Percentiles rank a stretch among this genome's conserved stretches.
phyloP scores from a whole-genome alignment of 2,797 vertebrate genomes.

The Notolabrus celidotus region DNA sequence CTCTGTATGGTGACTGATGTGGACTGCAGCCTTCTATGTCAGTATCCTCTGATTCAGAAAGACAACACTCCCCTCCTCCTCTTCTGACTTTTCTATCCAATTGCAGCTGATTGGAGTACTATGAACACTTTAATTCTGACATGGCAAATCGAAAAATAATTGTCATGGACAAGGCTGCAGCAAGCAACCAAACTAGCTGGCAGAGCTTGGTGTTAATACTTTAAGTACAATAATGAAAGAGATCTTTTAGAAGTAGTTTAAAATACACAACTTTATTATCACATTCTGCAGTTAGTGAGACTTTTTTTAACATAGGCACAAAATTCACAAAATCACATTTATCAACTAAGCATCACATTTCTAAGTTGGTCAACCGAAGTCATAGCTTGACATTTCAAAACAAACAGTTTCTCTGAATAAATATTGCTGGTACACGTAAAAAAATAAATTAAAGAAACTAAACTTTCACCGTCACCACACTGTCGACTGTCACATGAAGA shows the following conservation, averaged over 20 bases:
- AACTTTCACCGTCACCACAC: slow-evolving; percentile 23
- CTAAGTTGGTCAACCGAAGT: slow-evolving; percentile 1
- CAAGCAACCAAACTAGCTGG: too few species aligned
- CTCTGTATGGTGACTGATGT: too few species aligned
- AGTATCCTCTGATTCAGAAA: too few species aligned
- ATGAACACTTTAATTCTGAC: too few species aligned
- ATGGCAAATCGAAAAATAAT: too few species aligned
- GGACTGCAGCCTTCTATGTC: too few species aligned
- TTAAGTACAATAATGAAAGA: slow-evolving; percentile 7
- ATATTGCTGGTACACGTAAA: slow-evolving; percentile 53
- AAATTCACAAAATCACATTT: slow-evolving; percentile 32
- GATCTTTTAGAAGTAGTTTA: slow-evolving; percentile 10
- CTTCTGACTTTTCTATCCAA: too few species aligned
- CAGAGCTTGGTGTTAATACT: too few species aligned
- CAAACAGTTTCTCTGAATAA: slow-evolving; percentile 52
- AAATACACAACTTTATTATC: slow-evolving; percentile 48
- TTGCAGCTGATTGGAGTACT: too few species aligned
- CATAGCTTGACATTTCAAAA: slow-evolving; percentile 18
- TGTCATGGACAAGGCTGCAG: too few species aligned
- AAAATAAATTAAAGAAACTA: slow-evolving; percentile 45
- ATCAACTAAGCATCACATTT: slow-evolving; percentile 25
- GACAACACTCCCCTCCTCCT: too few species aligned
- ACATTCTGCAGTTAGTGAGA: slow-evolving; percentile 41
- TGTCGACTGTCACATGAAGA: slow-evolving; percentile 7
- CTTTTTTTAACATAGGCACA: slow-evolving; percentile 38